Base-by-base conservation (phyloP, 1,140 invertebrate species). In the Trinorchestia longiramus region DNA sequence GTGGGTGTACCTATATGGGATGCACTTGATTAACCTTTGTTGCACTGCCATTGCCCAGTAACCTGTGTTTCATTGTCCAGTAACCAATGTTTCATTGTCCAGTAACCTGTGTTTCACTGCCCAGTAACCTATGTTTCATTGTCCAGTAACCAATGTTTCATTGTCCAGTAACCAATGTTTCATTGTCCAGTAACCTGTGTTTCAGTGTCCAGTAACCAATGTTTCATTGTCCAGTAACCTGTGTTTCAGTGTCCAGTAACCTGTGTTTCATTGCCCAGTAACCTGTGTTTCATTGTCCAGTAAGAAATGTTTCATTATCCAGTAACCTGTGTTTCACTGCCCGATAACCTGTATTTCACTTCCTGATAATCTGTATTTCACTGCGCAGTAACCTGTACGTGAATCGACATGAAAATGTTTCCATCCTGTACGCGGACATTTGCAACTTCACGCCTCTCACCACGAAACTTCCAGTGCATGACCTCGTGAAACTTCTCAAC, bases 391-490 rank as follows among this genome's bases (percentile, higher is more conserved):
- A 96, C 77, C 95, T 87, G 47, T 96, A 44, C 95, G n/a, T 96
- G 41, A 47, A 41, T 15, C n/a, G 95, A 36, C 95, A 96, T 41
- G 43, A 88, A 6, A 4, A 43, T 0, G 95, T 96, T 0, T 96
- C 95, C 41, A 96, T 96, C 45, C 87, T 96, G 95, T 96, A 88
- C 90, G 95, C 95, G 40, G 99, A 99, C 97, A 99, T 99, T 94
- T 99, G 99, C 0, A 99, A 99, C 97, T 99, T 99, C 97, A 99
- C 99, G 0, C 98, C 98, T 88, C 98, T 99, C 97, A 99, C 99
- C 0, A 98, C 98, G 0, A 98, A 98, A 8, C 97, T 99, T 91
- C 97, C 97, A 53, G 98, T 99, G 0, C 98, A 98, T 97, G 98
- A 99, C 96, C 97, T 99, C 47, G 99, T 99, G 3, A 98, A 99